Evolutionary conservation across 1,140 invertebrate species (phyloP).

Genomic region (Leptinotarsa defecta): DNA sequence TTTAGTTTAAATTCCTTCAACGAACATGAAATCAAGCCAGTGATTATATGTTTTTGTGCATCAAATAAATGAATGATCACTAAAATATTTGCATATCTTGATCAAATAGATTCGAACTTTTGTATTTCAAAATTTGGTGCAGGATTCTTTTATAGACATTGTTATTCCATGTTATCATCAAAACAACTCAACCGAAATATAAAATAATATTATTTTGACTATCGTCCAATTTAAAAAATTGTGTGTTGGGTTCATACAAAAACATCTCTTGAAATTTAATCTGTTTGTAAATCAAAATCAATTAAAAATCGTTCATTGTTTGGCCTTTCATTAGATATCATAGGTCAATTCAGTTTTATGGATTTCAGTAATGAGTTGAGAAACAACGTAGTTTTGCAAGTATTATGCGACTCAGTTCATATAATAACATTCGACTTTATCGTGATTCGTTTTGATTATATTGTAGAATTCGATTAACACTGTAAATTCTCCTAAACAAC

Average conservation of each 20-base stretch:
- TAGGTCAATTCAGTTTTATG: slow-evolving; percentile 10
- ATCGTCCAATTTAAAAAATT: neutral
- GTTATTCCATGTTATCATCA: neutral
- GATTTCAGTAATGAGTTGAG: neutral
- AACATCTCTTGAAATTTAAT: neutral
- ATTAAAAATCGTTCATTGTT: slow-evolving; percentile 12
- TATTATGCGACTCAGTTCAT: too few species aligned
- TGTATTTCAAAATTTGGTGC: too few species aligned
- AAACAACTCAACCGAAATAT: neutral
- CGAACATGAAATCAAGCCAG: too few species aligned
- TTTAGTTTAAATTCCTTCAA: too few species aligned
- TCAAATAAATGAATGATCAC: too few species aligned
- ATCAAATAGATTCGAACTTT: too few species aligned
- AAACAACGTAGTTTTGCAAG: neutral
- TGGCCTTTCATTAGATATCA: slow-evolving; percentile 8
- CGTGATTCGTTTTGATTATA: too few species aligned
- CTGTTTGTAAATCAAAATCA: neutral
- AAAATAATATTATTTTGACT: neutral
- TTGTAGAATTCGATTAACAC: too few species aligned
- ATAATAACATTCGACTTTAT: too few species aligned
- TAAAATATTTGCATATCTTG: too few species aligned
- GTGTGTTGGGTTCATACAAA: neutral
- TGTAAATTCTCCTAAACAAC: too few species aligned
- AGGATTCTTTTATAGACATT: neutral
- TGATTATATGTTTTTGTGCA: too few species aligned